Evolutionary conservation across 1,140 invertebrate genomes (phyloP), one percentile per base, ranked within the genome.

Genomic region (Paramacrobiotus metropolitanus): DNA sequence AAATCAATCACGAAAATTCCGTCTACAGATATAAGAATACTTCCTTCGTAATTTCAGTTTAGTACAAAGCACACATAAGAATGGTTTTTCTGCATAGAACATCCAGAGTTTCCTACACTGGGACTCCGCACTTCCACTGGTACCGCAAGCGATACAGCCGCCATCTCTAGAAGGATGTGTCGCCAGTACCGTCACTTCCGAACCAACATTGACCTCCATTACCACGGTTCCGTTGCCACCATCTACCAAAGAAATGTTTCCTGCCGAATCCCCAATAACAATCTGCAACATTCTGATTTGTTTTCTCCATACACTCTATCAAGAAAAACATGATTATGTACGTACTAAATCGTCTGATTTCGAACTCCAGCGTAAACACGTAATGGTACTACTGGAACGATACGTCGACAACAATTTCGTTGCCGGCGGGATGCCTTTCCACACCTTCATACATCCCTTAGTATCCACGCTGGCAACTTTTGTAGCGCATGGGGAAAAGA

Each of bases 1-100:
- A 55, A 4, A 24, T 55, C 48, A 28, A 55, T 55, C 48, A 55
- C 48, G 48, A 55, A 55, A 24, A 55, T 55, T 15, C 48, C 48
- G 48, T 55, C 48, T 55, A 9, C 15, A 55, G 24, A n/a, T 0
- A n/a, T 40, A n/a, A 40, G n/a, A 40, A 40, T 15, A 40, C 34
- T n/a, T n/a, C n/a, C n/a, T n/a, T n/a, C n/a, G n/a, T n/a, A n/a
- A n/a, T n/a, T n/a, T n/a, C n/a, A n/a, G n/a, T n/a, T n/a, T n/a
- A n/a, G n/a, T n/a, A n/a, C n/a, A n/a, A n/a, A n/a, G n/a, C n/a
- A n/a, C n/a, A n/a, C n/a, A n/a, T n/a, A n/a, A n/a, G n/a, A n/a
- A n/a, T n/a, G n/a, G n/a, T n/a, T n/a, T n/a, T n/a, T n/a, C n/a
- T n/a, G n/a, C n/a, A n/a, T n/a, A n/a, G n/a, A n/a, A n/a, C n/a